Evolutionary conservation across 2,888 invertebrate species (phyloP).

Genomic region (Polylopha cassiicola): DNA sequence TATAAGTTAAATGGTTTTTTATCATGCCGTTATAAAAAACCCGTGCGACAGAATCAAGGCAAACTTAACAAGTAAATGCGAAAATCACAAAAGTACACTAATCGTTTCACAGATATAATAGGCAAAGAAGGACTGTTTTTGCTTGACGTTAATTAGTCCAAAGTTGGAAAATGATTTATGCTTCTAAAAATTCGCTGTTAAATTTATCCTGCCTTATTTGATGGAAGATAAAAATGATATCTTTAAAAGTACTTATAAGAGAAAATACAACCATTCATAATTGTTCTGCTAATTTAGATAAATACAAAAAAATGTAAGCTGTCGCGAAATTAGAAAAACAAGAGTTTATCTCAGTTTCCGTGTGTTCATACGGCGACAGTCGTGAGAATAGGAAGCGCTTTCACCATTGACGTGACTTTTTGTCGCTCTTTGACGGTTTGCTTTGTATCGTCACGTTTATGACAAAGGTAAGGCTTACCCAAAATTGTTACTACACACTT

Average conservation of each 20-base stretch:
- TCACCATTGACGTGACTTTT: slow-evolving; percentile 40
- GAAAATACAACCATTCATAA: too few relatives aligned
- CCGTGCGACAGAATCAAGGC: slow-evolving; percentile 11
- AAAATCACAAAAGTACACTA: slow-evolving; percentile 13
- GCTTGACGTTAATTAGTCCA: too few relatives aligned
- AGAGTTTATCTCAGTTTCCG: slow-evolving; percentile 34
- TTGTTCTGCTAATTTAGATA: too few relatives aligned
- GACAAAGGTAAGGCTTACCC: slow-evolving; percentile 6
- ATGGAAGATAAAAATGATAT: too few relatives aligned
- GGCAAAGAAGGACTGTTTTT: too few relatives aligned
- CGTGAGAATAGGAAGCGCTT: slow-evolving; percentile 65
- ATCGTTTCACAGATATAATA: slow-evolving; percentile 13
- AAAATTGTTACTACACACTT: too few relatives aligned
- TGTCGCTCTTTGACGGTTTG: slow-evolving; percentile 17
- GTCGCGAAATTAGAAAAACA: slow-evolving; percentile 19
- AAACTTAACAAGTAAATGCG: slow-evolving; percentile 11
- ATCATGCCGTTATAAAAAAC: slow-evolving; percentile 16
- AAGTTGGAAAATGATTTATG: too few relatives aligned
- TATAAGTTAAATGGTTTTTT: slow-evolving; percentile 8
- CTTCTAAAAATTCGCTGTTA: too few relatives aligned
- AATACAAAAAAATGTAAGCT: slow-evolving; percentile 14
- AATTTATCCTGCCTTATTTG: too few relatives aligned
- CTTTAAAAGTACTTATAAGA: too few relatives aligned
- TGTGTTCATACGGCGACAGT: slow-evolving; percentile 41
- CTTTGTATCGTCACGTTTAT: slow-evolving; percentile 16